Evolutionary conservation across 2,888 invertebrate genomes (phyloP), one percentile per base, ranked within the genome.

Genomic region (Timandra comae): DNA sequence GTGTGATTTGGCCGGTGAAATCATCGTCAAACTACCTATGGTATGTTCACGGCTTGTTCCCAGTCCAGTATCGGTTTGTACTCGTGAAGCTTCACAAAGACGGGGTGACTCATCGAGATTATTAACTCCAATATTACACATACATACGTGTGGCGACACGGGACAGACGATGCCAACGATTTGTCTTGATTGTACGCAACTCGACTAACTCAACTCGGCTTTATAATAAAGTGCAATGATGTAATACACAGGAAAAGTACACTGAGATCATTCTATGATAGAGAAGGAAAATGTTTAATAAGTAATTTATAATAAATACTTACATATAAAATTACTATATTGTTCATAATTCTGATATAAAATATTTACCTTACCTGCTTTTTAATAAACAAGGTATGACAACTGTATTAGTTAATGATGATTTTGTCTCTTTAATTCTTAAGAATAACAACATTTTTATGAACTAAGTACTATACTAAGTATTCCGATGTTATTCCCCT

Each of bases 21-120:
- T 51, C 44, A 48, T 51, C 50, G 35, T 33, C 37, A 46, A 49
- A 56, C 41, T 43, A 43, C 27, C 38, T 36, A 35, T 36, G 52
- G 49, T 49, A 58, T 53, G 24, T 60, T 52, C 43, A 46, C 45
- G 40, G 38, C 38, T 45, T 53, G 62, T 16, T 16, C 16, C 16
- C 3, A 16, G 53, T 53, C 32, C 49, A 63, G 39, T 35, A 41
- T n/a, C n/a, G 38, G 39, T 30, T 23, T 24, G 27, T 31, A 16
- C 27, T 24, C 5, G 19, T 25, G 21, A 47, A 53, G 56, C 63
- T n/a, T n/a, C n/a, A 79, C 79, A 80, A 80, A 78, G 77, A 47
- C 56, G 46, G 16, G 16, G 40, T 79, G 80, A 78, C 53, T 80
- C 82, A 81, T 48, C 63, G 39, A 69, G 62, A 75, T 70, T 72